Base-by-base conservation (phyloP, 2,113 vertebrate genomes). In the Protomyctophum bolini region DNA sequence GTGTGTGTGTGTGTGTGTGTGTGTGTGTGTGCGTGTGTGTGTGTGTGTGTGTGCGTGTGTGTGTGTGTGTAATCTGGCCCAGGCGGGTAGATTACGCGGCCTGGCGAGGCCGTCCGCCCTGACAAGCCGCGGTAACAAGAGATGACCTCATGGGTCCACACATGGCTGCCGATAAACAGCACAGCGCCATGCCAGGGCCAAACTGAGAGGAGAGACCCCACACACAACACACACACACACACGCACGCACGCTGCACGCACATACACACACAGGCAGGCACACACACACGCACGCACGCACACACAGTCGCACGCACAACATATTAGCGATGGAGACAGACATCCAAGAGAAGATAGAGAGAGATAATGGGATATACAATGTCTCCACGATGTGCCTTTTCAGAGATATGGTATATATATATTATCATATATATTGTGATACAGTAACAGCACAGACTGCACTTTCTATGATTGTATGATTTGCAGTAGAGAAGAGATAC, bases 61-160 rank as follows among this genome's bases (percentile, higher is more conserved):
- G 3, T 62, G 33, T 14, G 11, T 41, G 2, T 52, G 50, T 7
- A 50, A 56, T 50, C 52, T 55, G 47, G 29, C 63, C 58, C 68
- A 47, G 60, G 57, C 50, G 63, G 59, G 64, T 55, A 56, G 56
- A 70, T 72, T 80, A 75, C 49, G 28, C 58, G 21, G 59, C 9
- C 66, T 41, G 14, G 45, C 12, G 10, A 0, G 49, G 49, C 49
- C 49, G 2, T 10, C 77, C 49, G 2, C 2, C 77, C 64, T 33
- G 14, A 76, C 62, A 73, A 63, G 57, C 9, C n/a, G 28, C 48
- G 50, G 56, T 54, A 66, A 6, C 41, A 58, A 51, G 63, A 48
- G 2, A 66, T 82, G 76, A 85, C 54, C 62, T 73, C 67, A 73
- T n/a, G n/a, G n/a, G n/a, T 68, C 51, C 2, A 41, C 76, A n/a